phyloP scores from a whole-genome alignment of 64 coral and sea anemone genomes.

The Montipora capricornis region DNA sequence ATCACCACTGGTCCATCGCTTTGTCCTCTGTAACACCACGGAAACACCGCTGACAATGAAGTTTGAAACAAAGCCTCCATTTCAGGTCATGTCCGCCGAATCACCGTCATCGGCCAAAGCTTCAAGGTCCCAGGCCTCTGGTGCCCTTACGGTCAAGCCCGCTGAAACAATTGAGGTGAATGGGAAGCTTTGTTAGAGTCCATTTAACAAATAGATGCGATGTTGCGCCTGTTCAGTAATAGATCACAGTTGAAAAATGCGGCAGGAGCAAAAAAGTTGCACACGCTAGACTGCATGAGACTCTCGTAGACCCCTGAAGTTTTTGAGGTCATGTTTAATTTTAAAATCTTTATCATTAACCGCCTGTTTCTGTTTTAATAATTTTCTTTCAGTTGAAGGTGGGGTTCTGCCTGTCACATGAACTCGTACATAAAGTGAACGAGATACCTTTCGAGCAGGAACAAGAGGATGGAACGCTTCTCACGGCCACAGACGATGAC shows the following conservation, averaged over 20 bases:
- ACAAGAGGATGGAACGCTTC: conserved; percentile 57
- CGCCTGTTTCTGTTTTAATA: background rate
- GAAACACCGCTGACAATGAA: conserved; percentile 78
- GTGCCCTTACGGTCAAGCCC: conserved; percentile 77
- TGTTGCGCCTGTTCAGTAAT: too few relatives aligned
- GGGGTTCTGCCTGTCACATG: conserved; percentile 78
- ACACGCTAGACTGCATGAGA: too few relatives aligned
- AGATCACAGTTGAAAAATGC: too few relatives aligned
- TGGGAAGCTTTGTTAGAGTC: background rate
- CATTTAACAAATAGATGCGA: too few relatives aligned
- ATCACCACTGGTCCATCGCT: conserved; percentile 70
- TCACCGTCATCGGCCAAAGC: conserved; percentile 80
- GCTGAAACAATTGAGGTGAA: conserved; percentile 87
- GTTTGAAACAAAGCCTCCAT: conserved; percentile 56
- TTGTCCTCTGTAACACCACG: conserved; percentile 81
- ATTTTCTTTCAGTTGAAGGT: conserved; percentile 73
- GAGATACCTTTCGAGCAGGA: conserved; percentile 48
- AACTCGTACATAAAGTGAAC: conserved; percentile 73
- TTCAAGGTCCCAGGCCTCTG: conserved; percentile 44
- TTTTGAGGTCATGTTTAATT: too few relatives aligned
- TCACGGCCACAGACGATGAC: conserved; percentile 43
- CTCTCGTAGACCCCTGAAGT: too few relatives aligned
- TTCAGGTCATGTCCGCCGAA: conserved; percentile 73
- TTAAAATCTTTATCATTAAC: background rate
- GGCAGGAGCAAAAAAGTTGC: too few relatives aligned